phyloP scores from a whole-genome alignment of 2,113 vertebrate species.

The Gymnogyps californianus region DNA sequence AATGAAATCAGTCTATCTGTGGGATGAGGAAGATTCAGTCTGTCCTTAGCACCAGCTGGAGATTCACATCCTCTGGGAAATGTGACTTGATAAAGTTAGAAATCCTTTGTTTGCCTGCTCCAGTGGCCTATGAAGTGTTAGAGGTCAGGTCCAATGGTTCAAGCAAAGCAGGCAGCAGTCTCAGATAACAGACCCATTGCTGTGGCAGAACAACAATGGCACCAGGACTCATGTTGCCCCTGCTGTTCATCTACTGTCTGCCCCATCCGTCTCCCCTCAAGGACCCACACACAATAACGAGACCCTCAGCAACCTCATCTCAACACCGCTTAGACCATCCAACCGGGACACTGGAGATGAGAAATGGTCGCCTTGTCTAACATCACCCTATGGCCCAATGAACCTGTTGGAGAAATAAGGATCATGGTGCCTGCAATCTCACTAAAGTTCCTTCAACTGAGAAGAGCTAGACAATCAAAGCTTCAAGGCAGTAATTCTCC shows the following conservation, averaged over 20 bases:
- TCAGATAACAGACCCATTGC: not conserved
- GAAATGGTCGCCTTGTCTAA: not conserved
- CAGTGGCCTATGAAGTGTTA: not conserved
- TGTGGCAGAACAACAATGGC: not conserved
- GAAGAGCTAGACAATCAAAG: not conserved
- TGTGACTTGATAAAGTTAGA: not conserved
- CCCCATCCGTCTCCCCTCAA: not conserved
- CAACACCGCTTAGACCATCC: not conserved
- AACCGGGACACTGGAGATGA: accelerated
- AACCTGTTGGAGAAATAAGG: not conserved
- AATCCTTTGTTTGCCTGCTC: not conserved
- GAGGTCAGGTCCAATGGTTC: not conserved
- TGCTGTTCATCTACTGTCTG: not conserved
- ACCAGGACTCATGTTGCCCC: not conserved
- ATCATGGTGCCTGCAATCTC: not conserved
- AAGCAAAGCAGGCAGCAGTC: not conserved
- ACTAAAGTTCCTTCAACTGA: not conserved
- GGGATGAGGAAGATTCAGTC: not conserved
- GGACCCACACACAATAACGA: not conserved
- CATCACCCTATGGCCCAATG: too few relatives aligned
- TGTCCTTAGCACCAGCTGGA: not conserved
- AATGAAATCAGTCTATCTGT: not conserved
- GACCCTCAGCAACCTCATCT: not conserved
- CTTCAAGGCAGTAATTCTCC: not conserved
- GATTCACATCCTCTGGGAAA: not conserved